Conservation (phyloP, 2,888 invertebrate species). For the Zaprionus bogoriensis region DNA sequence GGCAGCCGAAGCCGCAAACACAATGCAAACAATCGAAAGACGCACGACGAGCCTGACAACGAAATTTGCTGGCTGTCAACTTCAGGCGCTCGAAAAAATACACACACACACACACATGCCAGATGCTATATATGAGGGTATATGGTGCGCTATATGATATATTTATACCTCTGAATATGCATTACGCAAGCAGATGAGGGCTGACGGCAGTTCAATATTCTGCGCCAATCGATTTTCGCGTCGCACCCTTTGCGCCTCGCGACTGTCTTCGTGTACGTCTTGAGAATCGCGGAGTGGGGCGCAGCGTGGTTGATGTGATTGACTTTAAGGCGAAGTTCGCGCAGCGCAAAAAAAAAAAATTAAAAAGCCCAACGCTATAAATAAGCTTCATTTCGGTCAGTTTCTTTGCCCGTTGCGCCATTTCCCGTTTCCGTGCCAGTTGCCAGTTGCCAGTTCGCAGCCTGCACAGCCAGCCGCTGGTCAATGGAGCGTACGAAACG, state of each 20-base stretch:
- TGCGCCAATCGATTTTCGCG: slow-evolving; percentile 51
- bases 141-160: not conserved
- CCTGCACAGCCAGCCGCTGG: too few relatives aligned
- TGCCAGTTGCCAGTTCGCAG: too few relatives aligned
- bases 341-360: slow-evolving; percentile 43
- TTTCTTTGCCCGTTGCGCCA: slow-evolving; percentile 8
- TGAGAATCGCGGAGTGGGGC: slow-evolving; percentile 6
- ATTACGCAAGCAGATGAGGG: slow-evolving; percentile 44
- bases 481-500: slow-evolving; percentile 65
- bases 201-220: slow-evolving; percentile 43
- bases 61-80: slow-evolving; percentile 71
- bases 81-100: slow-evolving; percentile 47
- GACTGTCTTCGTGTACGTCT: too few relatives aligned
- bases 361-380: slow-evolving; percentile 60
- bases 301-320: slow-evolving; percentile 35
- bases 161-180: slow-evolving; percentile 62
- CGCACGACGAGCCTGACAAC: slow-evolving; percentile 58
- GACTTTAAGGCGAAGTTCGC: slow-evolving; percentile 58
- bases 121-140: not conserved
- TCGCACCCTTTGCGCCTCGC: slow-evolving; percentile 37
- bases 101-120: slow-evolving; percentile 10
- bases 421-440: not conserved
- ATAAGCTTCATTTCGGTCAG: slow-evolving; percentile 57
- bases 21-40: slow-evolving; percentile 55
- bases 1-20: slow-evolving; percentile 10